A percentile compares a stretch with the other conserved stretches of the same genome.
phyloP scores from a whole-genome alignment of 2,888 invertebrate species.

The Nebria brevicollis region DNA sequence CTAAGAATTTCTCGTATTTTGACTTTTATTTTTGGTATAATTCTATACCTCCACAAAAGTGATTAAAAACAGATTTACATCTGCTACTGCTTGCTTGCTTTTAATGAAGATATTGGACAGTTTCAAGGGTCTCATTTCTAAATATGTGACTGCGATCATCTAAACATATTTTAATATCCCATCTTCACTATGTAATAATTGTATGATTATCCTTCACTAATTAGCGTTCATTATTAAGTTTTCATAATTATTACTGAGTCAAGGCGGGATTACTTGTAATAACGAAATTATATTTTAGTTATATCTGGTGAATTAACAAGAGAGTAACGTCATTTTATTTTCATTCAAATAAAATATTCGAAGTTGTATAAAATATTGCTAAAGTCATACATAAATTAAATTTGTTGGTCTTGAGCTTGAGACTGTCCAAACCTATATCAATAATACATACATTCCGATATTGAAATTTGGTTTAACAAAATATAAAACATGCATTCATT shows the following conservation, averaged over 20 bases:
- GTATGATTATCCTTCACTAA: no score
- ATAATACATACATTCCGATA: neutral
- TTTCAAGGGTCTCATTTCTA: neutral
- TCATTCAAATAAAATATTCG: no score
- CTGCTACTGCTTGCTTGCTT: neutral
- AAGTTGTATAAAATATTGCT: no score
- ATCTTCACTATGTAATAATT: no score
- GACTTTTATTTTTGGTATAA: slow-evolving; percentile 23
- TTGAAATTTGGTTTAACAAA: neutral
- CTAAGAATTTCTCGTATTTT: neutral
- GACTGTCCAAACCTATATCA: slow-evolving; percentile 6
- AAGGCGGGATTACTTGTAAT: no score
- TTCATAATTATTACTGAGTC: no score
- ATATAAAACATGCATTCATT: slow-evolving; percentile 25
- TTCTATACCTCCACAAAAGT: slow-evolving; percentile 54
- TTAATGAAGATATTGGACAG: neutral
- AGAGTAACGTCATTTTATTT: neutral
- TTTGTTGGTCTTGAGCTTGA: neutral
- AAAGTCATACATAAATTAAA: no score
- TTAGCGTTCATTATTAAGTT: no score
- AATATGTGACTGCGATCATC: no score
- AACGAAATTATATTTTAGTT: no score
- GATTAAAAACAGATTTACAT: neutral
- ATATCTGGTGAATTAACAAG: neutral
- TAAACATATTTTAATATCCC: no score